phyloP scores from a whole-genome alignment of 1,140 invertebrate genomes.

The Eurytemora carolleeae region DNA sequence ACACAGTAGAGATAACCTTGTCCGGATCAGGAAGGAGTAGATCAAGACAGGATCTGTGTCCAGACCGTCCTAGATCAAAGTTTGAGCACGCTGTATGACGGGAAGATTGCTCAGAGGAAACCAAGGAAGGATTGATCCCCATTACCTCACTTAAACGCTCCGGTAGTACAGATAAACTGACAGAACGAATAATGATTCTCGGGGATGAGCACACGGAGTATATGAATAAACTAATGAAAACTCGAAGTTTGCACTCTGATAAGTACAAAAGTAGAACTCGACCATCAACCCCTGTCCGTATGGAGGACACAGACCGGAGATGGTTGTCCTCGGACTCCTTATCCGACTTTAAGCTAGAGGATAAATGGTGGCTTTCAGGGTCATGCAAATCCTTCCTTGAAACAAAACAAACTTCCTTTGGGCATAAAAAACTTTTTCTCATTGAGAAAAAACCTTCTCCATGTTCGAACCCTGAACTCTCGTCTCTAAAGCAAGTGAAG shows the following conservation, averaged over 20 bases:
- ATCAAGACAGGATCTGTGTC: constrained; percentile 11
- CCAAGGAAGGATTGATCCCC: not conserved
- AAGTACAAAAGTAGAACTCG: not conserved
- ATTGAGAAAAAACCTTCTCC: not conserved
- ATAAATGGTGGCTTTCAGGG: not conserved
- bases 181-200: not conserved
- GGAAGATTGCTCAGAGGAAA: not conserved
- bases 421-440: not conserved
- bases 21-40: constrained; percentile 5
- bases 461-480: not conserved
- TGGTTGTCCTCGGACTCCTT: not conserved
- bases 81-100: constrained; percentile 14
- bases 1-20: constrained; percentile 9
- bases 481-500: no score
- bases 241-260: not conserved
- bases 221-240: not conserved
- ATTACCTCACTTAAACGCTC: not conserved
- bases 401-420: not conserved
- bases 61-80: constrained; percentile 6
- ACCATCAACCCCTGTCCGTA: not conserved
- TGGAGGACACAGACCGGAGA: not conserved
- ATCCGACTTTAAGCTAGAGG: not conserved
- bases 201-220: not conserved
- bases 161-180: not conserved
- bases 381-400: not conserved